A percentile compares a stretch with the other conserved stretches of the same genome.
phyloP scores from a whole-genome alignment of 2,113 vertebrate genomes.

The Pygoscelis antarcticus region DNA sequence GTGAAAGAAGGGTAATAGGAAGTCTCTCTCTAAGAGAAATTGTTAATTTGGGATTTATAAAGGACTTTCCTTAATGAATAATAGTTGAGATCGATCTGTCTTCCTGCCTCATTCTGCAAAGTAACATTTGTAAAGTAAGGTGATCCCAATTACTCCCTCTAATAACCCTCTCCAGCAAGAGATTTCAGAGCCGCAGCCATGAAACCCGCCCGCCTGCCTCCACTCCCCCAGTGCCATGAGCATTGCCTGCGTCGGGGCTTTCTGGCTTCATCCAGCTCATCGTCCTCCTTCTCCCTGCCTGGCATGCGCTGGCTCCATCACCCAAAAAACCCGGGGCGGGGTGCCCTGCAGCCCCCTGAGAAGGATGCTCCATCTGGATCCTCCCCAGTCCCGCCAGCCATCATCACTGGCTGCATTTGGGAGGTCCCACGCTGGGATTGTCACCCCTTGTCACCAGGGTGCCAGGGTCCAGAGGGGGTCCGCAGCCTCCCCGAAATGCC shows the following conservation, averaged over 20 bases:
- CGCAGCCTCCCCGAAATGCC: fast-evolving
- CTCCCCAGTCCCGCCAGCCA: not conserved
- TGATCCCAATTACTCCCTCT: conserved; percentile 66
- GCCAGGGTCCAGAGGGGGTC: not conserved
- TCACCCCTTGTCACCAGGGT: not conserved
- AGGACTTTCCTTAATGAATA: conserved; percentile 78
- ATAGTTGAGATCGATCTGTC: conserved; percentile 72
- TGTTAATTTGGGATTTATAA: conserved; percentile 80
- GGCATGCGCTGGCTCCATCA: not conserved
- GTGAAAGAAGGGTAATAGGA: conserved; percentile 53
- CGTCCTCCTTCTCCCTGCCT: not conserved
- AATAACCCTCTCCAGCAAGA: conserved; percentile 36
- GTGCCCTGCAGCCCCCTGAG: fast-evolving
- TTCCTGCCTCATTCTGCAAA: conserved; percentile 71
- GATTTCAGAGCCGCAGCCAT: not conserved
- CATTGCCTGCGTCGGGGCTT: fast-evolving
- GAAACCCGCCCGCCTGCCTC: not conserved
- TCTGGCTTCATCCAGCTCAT: not conserved
- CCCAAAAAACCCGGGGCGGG: not conserved
- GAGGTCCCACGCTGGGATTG: fast-evolving
- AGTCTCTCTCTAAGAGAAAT: conserved; percentile 73
- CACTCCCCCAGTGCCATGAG: fast-evolving
- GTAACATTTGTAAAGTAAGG: conserved; percentile 76
- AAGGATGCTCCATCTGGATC: not conserved
- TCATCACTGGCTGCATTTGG: not conserved